Evolutionary conservation across 2,888 invertebrate species (phyloP).

Genomic region (Mechanitis messenoides): DNA sequence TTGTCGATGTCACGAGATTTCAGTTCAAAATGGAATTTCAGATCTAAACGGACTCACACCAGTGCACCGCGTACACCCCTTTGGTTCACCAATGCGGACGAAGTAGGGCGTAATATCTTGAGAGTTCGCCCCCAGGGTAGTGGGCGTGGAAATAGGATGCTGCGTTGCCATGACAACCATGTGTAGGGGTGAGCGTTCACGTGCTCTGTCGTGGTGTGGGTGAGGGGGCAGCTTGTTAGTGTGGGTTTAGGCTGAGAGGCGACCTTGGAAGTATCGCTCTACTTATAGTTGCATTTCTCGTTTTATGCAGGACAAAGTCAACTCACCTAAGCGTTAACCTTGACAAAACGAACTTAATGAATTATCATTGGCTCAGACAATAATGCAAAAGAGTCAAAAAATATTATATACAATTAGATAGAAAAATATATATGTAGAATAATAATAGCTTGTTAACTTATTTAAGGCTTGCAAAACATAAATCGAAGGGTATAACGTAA

Average conservation of each 20-base stretch:
- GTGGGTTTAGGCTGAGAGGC: constrained; percentile 41
- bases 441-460: no score
- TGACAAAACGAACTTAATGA: constrained; percentile 26
- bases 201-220: constrained; percentile 52
- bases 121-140: constrained; percentile 75
- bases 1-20: constrained; percentile 37
- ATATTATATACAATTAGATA: background rate
- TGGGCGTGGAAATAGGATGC: constrained; percentile 78
- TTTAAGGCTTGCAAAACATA: background rate
- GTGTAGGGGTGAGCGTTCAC: constrained; percentile 64
- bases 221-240: constrained; percentile 35
- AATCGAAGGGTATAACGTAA: constrained; percentile 10
- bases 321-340: constrained; percentile 32
- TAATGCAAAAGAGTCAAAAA: background rate
- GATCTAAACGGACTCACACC: constrained; percentile 56
- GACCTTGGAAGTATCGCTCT: constrained; percentile 72
- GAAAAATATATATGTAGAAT: no score
- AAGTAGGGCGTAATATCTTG: constrained; percentile 75
- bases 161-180: constrained; percentile 78
- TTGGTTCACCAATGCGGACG: constrained; percentile 72
- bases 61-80: constrained; percentile 63
- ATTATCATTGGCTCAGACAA: constrained; percentile 11
- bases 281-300: constrained; percentile 45
- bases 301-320: constrained; percentile 31
- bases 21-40: constrained; percentile 48